Evolutionary conservation across 2,113 vertebrate species (phyloP).

Genomic region (Lutjanus erythropterus): DNA sequence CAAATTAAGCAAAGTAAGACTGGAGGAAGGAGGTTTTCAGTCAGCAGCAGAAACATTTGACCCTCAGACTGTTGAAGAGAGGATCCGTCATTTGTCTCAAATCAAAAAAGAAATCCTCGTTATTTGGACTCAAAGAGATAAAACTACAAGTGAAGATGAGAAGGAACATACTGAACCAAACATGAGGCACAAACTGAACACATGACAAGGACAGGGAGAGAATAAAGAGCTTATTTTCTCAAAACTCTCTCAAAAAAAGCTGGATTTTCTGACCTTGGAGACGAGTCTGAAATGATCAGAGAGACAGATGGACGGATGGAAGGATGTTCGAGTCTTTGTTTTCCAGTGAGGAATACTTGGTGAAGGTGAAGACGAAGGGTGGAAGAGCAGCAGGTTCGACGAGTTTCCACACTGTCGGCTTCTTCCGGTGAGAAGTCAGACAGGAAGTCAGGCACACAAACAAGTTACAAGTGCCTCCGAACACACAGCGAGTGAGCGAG

Average conservation of each 20-base stretch:
- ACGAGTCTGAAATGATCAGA: background rate
- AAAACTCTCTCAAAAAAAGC: background rate
- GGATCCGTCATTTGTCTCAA: background rate
- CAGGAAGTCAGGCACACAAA: background rate
- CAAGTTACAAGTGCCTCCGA: background rate
- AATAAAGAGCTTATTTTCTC: no score
- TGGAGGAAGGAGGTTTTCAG: background rate
- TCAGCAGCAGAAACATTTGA: background rate
- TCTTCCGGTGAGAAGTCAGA: background rate
- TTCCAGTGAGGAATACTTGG: background rate
- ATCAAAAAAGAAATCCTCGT: background rate
- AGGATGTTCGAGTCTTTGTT: background rate
- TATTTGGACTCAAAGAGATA: background rate
- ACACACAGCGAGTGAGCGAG: background rate
- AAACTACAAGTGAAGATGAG: background rate
- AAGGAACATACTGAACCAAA: background rate
- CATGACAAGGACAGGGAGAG: background rate
- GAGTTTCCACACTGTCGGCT: no score
- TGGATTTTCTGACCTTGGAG: conserved; percentile 18
- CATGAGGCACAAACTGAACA: background rate
- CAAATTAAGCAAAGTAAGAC: background rate
- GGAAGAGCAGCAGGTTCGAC: background rate
- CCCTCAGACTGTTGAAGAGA: background rate
- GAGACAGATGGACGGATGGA: background rate
- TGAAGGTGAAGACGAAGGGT: no score